Evolutionary conservation across 2,888 invertebrate genomes (phyloP).

Genomic region (Platycheirus rosarum): DNA sequence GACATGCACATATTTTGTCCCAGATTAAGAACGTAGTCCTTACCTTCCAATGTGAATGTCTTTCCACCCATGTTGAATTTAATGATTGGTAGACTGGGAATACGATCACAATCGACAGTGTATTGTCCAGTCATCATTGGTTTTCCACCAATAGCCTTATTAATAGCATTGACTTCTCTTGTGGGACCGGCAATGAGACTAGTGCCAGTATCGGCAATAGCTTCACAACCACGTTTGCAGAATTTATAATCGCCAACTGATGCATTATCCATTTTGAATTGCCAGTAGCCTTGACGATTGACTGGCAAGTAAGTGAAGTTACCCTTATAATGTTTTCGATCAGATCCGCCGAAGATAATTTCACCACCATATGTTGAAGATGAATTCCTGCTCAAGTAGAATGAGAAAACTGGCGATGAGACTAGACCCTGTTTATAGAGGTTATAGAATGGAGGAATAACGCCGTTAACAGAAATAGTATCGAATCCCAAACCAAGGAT

Average conservation of each 20-base stretch:
- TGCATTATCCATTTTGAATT: conserved; percentile 94
- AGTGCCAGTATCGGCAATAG: conserved; percentile 98
- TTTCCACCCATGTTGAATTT: conserved; percentile 90
- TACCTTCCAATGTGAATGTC: conserved; percentile 89
- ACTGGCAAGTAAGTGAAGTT: conserved; percentile 95
- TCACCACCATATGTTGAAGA: conserved; percentile 90
- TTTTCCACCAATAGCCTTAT: conserved; percentile 91
- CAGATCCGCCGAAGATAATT: conserved; percentile 96
- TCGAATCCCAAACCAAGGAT: conserved; percentile 97
- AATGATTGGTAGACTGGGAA: conserved; percentile 91
- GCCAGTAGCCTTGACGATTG: conserved; percentile 96
- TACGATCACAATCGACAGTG: conserved; percentile 89
- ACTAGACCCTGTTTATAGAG: conserved; percentile 92
- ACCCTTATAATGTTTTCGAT: conserved; percentile 92
- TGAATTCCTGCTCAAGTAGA: conserved; percentile 94
- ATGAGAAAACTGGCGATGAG: conserved; percentile 92
- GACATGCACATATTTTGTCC: conserved; percentile 96
- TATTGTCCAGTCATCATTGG: conserved; percentile 93
- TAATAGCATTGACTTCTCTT: conserved; percentile 89
- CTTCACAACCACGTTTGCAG: conserved; percentile 93
- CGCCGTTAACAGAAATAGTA: conserved; percentile 95
- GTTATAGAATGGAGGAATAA: conserved; percentile 95
- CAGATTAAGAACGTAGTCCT: conserved; percentile 95
- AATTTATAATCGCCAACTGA: conserved; percentile 84
- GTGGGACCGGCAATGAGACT: conserved; percentile 97